These are phyloP conservation scores for Drosophila elegans DNA, from an alignment of 1,140 invertebrate species.

Conservation along the genomic window DNA sequence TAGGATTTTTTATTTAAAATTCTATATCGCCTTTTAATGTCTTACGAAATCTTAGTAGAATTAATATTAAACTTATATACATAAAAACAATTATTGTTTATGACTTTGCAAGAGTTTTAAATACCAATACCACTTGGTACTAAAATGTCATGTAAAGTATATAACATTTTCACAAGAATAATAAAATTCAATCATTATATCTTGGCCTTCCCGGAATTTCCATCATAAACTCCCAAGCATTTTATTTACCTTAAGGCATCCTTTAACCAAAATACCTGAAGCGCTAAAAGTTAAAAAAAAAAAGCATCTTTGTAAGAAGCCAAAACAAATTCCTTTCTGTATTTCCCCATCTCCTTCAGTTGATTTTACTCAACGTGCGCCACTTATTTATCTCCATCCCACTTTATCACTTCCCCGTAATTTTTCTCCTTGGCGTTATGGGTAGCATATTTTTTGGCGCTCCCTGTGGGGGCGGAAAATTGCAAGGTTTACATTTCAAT, in stretches of 20 bases:
- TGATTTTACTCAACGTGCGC: slow-evolving; percentile 27
- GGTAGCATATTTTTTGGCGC: slow-evolving; percentile 54
- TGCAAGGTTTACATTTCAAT: slow-evolving; percentile 58
- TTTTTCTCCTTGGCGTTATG: slow-evolving; percentile 26
- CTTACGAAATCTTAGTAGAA: no score
- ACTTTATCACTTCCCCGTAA: slow-evolving; percentile 8
- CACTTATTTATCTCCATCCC: slow-evolving; percentile 39
- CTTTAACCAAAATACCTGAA: slow-evolving; percentile 6
- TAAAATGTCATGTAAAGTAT: no score
- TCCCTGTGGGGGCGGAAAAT: slow-evolving; percentile 26
- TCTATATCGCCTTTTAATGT: no score
- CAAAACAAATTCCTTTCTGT: background rate
- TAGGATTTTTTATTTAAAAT: no score
- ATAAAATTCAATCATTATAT: background rate
- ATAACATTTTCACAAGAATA: background rate
- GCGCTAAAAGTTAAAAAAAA: slow-evolving; percentile 14
- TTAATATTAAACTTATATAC: no score
- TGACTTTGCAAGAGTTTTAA: no score
- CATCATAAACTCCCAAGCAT: background rate
- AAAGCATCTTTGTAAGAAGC: slow-evolving; percentile 11
- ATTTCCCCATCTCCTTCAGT: background rate
- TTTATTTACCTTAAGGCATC: background rate
- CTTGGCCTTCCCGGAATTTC: background rate
- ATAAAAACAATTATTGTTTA: no score
- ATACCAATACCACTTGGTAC: no score